Conservation (phyloP, 2,888 invertebrate genomes). For the Axea sp. region DNA sequence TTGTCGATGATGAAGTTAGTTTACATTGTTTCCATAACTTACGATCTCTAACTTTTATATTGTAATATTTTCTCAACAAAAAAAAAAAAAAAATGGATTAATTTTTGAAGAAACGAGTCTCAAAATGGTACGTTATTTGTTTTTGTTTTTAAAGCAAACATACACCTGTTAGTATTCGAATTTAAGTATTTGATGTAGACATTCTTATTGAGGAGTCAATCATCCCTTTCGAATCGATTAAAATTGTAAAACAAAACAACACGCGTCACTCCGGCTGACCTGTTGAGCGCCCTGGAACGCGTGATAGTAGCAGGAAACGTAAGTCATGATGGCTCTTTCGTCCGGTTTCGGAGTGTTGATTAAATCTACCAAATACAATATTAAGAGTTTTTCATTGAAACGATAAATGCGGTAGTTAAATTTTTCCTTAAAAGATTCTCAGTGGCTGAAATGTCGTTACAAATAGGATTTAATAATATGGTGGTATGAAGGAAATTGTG, state of each 20-base stretch:
- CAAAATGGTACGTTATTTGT: too few species aligned
- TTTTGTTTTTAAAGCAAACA: too few species aligned
- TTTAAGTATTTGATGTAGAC: slow-evolving; percentile 3
- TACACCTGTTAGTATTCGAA: too few species aligned
- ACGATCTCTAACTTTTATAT: too few species aligned
- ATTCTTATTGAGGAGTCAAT: slow-evolving; percentile 14
- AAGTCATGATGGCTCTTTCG: slow-evolving; percentile 99
- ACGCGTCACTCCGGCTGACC: slow-evolving; percentile 82
- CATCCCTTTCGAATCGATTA: slow-evolving; percentile 18
- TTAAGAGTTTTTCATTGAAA: slow-evolving; percentile 1
- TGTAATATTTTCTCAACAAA: too few species aligned
- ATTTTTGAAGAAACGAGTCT: too few species aligned
- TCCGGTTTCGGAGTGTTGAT: slow-evolving; percentile 99
- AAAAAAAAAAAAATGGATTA: too few species aligned
- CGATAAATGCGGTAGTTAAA: not conserved
- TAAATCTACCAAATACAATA: slow-evolving; percentile 87
- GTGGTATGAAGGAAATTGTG: not conserved
- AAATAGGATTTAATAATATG: too few species aligned
- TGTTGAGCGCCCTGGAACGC: slow-evolving; percentile 99
- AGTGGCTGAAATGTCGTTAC: not conserved
- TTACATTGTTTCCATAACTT: too few species aligned
- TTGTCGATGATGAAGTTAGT: too few species aligned
- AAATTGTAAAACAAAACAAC: slow-evolving; percentile 58
- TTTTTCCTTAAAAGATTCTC: not conserved
- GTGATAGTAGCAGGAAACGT: slow-evolving; percentile 99